These are phyloP conservation scores for Mastomys coucha DNA, from an alignment of 2,113 vertebrate genomes.

Conservation along the genomic window DNA sequence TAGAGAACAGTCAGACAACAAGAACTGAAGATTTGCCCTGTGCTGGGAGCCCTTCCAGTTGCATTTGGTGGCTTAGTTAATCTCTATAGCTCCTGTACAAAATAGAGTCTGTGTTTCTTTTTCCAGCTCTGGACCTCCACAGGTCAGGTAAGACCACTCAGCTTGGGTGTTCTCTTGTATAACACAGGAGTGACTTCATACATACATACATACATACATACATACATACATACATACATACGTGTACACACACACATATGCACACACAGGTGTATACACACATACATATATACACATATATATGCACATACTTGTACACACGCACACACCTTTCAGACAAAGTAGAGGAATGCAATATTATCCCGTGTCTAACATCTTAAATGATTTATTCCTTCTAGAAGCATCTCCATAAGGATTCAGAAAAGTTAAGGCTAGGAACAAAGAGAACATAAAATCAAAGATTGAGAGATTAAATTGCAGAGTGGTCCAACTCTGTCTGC, in stretches of 20 bases:
- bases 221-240: neutral
- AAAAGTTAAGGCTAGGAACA: conserved; percentile 54
- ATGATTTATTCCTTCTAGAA: neutral
- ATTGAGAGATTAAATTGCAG: neutral
- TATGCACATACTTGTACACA: too few species aligned
- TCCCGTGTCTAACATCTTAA: neutral
- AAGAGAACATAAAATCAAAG: neutral
- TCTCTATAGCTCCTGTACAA: rapidly evolving
- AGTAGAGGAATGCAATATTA: neutral
- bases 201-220: neutral
- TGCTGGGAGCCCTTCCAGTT: neutral
- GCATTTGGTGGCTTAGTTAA: neutral
- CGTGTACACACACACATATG: neutral
- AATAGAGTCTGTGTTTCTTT: neutral
- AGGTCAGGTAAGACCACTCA: rapidly evolving
- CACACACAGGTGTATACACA: neutral
- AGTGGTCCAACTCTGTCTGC: neutral
- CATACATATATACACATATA: too few species aligned
- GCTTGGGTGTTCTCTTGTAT: neutral
- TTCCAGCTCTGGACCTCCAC: neutral
- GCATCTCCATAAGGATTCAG: neutral
- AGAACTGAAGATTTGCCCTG: neutral
- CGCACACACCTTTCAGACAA: neutral
- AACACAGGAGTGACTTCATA: neutral
- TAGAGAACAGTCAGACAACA: neutral